Base-by-base conservation (phyloP, 1,140 invertebrate species). In the Aradophagus sp. region DNA sequence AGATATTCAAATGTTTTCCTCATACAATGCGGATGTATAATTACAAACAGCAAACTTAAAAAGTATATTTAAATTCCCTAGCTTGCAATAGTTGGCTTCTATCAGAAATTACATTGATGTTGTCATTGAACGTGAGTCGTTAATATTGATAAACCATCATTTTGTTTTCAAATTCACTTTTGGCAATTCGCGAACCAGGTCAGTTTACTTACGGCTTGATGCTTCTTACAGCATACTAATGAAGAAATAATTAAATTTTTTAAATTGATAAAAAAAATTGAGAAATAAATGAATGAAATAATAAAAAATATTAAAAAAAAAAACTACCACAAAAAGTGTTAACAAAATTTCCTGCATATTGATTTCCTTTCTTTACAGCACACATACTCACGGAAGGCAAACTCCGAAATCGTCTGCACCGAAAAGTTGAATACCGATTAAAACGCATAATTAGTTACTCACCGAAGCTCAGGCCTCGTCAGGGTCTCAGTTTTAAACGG, bases 361-460 rank as follows among this genome's bases (percentile, higher is more conserved):
- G 11, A 23, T 23, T n/a, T n/a, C n/a, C 36, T 48, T 63, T 15
- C 66, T 76, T 73, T 77, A n/a, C n/a, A 74, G 74, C 79, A 80
- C 73, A 80, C 79, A 84, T 81, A 82, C 80, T 82, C 77, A 84
- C 80, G 76, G 73, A 71, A 80, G 74, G 73, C 65, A 77, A 76
- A 71, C 53, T 65, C 63, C 74, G 61, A 74, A 58, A 48, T 47
- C 52, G 32, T 67, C 61, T 59, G 38, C 38, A 36, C 38, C 26
- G 56, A 67, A 47, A 56, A 13, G 52, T 56, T 58, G 48, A 66
- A 69, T 55, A 55, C 55, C 48, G 63, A 67, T 58, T 67, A 69
- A 69, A 69, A 62, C 78, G 75, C 76, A 71, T 68, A 61, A 62
- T 75, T 72, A 73, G 80, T 76, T 85, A 85, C 84, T 85, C 83